phyloP scores from a whole-genome alignment of 2,797 vertebrate species.

The Gymnothorax javanicus region DNA sequence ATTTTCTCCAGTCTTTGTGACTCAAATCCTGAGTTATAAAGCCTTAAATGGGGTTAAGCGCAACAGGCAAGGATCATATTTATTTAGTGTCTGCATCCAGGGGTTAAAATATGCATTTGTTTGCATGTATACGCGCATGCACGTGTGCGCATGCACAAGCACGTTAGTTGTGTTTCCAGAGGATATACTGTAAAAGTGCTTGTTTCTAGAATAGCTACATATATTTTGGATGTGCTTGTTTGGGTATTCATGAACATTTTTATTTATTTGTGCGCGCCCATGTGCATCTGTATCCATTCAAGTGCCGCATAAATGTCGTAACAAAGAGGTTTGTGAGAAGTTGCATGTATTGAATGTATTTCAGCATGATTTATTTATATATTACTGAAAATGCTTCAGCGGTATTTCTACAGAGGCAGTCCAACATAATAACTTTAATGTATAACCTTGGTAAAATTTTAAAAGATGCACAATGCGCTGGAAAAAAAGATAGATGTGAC shows the following conservation, averaged over 20 bases:
- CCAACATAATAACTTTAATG: background rate
- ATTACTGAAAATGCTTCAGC: background rate
- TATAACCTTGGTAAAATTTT: background rate
- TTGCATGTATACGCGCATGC: background rate
- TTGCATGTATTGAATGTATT: background rate
- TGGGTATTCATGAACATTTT: background rate
- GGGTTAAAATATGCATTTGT: background rate
- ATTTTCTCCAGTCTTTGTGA: no score
- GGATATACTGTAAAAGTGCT: background rate
- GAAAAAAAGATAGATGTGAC: background rate
- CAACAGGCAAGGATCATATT: no score
- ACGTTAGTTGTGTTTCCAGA: background rate
- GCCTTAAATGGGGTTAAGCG: no score
- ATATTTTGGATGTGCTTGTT: background rate
- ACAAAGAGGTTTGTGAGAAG: background rate
- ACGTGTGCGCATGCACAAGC: background rate
- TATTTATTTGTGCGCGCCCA: background rate
- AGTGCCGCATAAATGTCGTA: background rate
- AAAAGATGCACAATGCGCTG: background rate
- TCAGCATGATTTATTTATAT: background rate
- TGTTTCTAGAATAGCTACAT: background rate
- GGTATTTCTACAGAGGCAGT: background rate
- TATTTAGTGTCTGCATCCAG: no score
- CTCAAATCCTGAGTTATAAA: no score
- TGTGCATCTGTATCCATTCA: background rate